Base-by-base conservation (phyloP, 2,888 invertebrate species). In the Adelognathus sp. region DNA sequence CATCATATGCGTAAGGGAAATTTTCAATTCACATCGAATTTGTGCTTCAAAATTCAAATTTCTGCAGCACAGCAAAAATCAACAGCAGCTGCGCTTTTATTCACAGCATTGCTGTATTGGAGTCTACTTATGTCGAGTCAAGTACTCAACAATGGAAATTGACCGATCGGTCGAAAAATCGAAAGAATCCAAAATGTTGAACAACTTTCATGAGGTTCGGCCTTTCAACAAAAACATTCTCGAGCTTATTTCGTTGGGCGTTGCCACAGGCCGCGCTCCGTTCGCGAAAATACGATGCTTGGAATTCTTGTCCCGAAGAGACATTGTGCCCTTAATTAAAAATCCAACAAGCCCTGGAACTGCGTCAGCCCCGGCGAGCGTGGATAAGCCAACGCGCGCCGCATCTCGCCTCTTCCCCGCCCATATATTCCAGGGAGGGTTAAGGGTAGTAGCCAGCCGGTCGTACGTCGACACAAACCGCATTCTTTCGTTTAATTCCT, bases 401-500 rank as follows among this genome's bases (percentile, higher is more conserved):
- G 58, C 60, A 54, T 67, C 72, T 69, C 16, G 29, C 63, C 18
- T 41, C 31, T 27, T 18, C 29, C 16, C 39, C 9, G 7, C 18
- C 31, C 52, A 24, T 66, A 33, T 61, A 7, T 50, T 16, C 58
- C 39, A 71, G 60, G 78, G 58, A 78, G 75, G 73, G 79, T 87
- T 89, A 88, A 88, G 87, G 88, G 89, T 82, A 85, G 86, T 76
- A 81, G 82, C 81, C 82, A 82, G 83, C 83, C 81, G 88, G 83
- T 88, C 87, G 89, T 87, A 89, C 89, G 88, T 90, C 90, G 87
- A 87, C 87, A 86, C 87, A 88, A 89, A 90, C 90, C 91, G 87
- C 91, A 91, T 91, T 90, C 91, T 91, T 91, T 90, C 90, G 90
- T 91, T 91, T 91, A 91, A 91, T 91, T 91, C 90, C 90, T 88